Evolutionary conservation across 2,797 vertebrate species (phyloP).

Genomic region (Vultur gryphus): DNA sequence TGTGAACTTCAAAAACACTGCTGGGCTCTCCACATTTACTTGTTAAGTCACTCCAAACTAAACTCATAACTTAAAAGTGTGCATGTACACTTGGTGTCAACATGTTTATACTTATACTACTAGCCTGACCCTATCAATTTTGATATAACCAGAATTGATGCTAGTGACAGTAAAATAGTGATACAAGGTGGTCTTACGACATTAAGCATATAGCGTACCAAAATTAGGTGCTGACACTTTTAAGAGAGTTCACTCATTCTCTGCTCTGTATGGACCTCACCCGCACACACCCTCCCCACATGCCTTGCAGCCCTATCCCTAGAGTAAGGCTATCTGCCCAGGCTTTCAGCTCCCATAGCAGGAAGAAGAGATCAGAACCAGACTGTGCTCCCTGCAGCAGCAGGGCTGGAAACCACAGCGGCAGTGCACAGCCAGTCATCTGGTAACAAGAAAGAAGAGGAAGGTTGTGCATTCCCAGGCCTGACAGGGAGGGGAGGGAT

Average conservation of each 20-base stretch:
- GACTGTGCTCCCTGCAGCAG: background rate
- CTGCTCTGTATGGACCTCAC: background rate
- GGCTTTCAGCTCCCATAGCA: background rate
- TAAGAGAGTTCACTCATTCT: background rate
- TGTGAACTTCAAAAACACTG: background rate
- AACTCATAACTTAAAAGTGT: background rate
- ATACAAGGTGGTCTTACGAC: too few species aligned
- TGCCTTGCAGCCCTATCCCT: too few species aligned
- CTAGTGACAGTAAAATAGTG: fast-evolving
- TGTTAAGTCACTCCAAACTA: background rate
- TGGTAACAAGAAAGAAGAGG: background rate
- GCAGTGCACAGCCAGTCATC: background rate
- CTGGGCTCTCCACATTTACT: background rate
- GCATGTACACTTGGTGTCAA: background rate
- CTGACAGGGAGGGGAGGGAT: background rate
- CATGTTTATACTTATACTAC: background rate
- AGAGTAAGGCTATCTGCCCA: too few species aligned
- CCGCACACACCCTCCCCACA: fast-evolving
- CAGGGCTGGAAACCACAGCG: background rate
- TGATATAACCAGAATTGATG: background rate
- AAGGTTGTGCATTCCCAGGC: background rate
- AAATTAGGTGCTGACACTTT: background rate
- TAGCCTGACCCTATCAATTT: background rate
- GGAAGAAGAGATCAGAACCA: too few species aligned
- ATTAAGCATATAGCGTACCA: background rate